Base-by-base conservation (phyloP, 1,140 invertebrate genomes). In the Piezodorus guildinii region DNA sequence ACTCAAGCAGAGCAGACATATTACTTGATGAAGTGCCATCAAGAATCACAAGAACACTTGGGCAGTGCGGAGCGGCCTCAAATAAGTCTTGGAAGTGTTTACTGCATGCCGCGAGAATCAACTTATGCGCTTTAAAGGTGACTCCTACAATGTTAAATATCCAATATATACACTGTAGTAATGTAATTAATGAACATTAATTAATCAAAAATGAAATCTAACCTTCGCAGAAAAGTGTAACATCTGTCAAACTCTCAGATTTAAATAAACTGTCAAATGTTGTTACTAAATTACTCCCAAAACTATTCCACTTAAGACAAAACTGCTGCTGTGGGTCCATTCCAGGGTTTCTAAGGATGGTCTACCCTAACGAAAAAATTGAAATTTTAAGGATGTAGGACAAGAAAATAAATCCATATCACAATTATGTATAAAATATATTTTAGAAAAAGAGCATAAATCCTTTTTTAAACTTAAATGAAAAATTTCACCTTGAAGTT, bases 11-110 rank as follows among this genome's bases (percentile, higher is more conserved):
- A 9, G 90, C 89, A 64, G 88, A 85, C 87, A 93, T 91, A 74
- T 94, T 91, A 70, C 86, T 82, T 45, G 89, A 87, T 65, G 85
- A 85, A 64, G 90, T 93, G 62, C 89, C 89, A 77, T 92, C 90
- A 72, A 93, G 78, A 71, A 93, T 91, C 69, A 93, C 88, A 70
- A 91, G 84, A 70, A 88, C 81, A 70, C 83, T 83, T 71, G 87
- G 86, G 75, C 86, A 85, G 21, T 83, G 78, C 63, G 90, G 90
- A 71, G 90, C 90, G 65, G 85, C 83, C 78, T 93, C 88, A 78
- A 95, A 94, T 64, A 95, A 75, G 76, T 92, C 88, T 72, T 92
- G 90, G 76, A 95, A 91, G 75, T 94, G 91, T 75, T 92, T 91
- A 77, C 90, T 94, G 77, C 91, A 94, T 74, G 92, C 91, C 69